Evolutionary conservation across 2,888 invertebrate genomes (phyloP), one percentile per base, ranked within the genome.

Genomic region (Plebejus melissa): DNA sequence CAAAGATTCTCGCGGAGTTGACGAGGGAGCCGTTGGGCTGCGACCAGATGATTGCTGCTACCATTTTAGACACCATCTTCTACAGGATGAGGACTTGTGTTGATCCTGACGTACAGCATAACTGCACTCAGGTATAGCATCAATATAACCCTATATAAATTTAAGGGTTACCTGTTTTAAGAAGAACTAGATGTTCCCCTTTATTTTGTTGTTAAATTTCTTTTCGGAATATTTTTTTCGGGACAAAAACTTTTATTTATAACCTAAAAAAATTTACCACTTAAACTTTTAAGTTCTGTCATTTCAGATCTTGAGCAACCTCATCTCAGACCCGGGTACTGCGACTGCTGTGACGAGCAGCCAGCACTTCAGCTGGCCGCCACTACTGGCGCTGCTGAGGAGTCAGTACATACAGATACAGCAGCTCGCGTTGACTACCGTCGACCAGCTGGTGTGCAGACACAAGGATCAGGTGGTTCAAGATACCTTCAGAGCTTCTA

Each of bases 21-120:
- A 94, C 94, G 0, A 89, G 86, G 77, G 94, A 94, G 78, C 88
- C 92, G 0, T 82, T 88, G 0, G 94, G 94, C 0, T 90, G 91
- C 58, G 91, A 90, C 22, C 93, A 93, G 77, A 83, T 94, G 69
- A 84, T 94, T 0, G 85, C 90, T 0, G 93, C 89, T n/a, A 87
- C 90, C 60, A 90, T 93, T 70, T 82, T 94, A 16, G 87, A 87
- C 78, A 91, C 89, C 65, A 82, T 95, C 2, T 93, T 94, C 78
- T 85, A 87, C 0, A 88, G 91, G 69, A 90, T 95, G 86, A 90
- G 90, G 79, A 92, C 93, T 60, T 91, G 91, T 9, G 82, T 87
- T 0, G 95, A 95, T 82, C 94, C 95, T 22, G 95, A 95, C 78
- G 91, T 95, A 0, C 94, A 94, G 82, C 94, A 91, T 79, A 94